These are phyloP conservation scores for Corythornis cristatus DNA, from an alignment of 2,113 vertebrate genomes.

Conservation along the genomic window DNA sequence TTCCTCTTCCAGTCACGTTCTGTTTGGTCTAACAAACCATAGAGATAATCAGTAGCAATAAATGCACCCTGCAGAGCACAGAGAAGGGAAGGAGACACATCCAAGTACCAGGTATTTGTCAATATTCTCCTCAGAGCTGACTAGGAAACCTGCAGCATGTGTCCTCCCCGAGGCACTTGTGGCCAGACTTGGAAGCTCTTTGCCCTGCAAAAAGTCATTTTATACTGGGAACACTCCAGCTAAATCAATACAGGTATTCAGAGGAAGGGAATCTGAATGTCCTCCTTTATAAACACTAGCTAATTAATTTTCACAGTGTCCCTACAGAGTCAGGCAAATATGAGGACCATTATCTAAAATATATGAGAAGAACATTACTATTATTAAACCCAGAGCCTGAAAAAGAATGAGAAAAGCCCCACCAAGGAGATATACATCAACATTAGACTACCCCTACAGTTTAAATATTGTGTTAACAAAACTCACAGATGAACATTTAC, in stretches of 20 bases:
- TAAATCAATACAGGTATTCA: slow-evolving; percentile 40
- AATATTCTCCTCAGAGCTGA: background rate
- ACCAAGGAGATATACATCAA: background rate
- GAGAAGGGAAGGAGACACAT: background rate
- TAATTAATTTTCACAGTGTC: slow-evolving; percentile 26
- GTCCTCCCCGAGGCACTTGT: background rate
- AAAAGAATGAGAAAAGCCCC: background rate
- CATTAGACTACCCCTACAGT: background rate
- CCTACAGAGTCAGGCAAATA: background rate
- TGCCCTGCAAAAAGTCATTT: background rate
- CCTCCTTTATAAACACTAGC: slow-evolving; percentile 31
- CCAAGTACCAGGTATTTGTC: background rate
- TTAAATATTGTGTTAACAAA: slow-evolving; percentile 22
- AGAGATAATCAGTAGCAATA: background rate
- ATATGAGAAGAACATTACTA: background rate
- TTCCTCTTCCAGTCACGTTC: background rate
- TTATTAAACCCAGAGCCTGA: background rate
- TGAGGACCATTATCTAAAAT: slow-evolving; percentile 15
- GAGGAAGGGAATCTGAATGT: background rate
- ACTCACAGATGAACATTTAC: background rate
- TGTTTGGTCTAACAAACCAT: background rate
- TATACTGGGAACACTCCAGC: background rate
- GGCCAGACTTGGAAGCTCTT: background rate
- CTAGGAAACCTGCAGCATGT: background rate
- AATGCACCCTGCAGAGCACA: background rate